Percentiles rank a stretch among this genome's conserved stretches.
phyloP scores from a whole-genome alignment of 2,113 vertebrate species.

The Numenius arquata region DNA sequence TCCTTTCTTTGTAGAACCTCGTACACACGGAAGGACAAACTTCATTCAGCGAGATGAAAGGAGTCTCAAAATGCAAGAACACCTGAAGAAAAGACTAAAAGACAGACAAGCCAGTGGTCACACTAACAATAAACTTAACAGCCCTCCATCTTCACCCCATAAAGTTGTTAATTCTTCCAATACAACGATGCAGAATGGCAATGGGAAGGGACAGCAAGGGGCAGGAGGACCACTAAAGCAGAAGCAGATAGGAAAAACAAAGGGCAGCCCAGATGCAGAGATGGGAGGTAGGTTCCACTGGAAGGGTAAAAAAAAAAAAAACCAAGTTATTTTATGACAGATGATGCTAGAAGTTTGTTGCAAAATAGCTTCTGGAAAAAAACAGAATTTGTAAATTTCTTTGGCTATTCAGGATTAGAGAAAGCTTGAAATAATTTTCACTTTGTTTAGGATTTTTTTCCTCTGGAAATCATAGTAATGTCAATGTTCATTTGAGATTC shows the following conservation, averaged over 20 bases:
- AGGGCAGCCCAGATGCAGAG: conserved; percentile 56
- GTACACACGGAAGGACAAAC: conserved; percentile 72
- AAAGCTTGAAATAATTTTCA: not conserved
- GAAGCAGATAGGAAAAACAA: conserved; percentile 70
- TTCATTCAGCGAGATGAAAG: conserved; percentile 76
- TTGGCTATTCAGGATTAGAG: not conserved
- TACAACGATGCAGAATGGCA: conserved; percentile 62
- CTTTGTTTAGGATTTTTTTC: not conserved
- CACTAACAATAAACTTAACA: conserved; percentile 67
- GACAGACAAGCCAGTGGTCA: conserved; percentile 68
- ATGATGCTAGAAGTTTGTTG: not conserved
- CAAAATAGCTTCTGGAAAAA: not conserved
- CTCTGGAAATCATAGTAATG: not conserved
- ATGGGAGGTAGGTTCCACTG: conserved; percentile 61
- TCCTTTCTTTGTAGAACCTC: conserved; percentile 62
- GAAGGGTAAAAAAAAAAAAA: not conserved
- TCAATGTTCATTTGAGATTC: not conserved
- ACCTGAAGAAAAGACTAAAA: conserved; percentile 78
- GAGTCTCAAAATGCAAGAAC: conserved; percentile 76
- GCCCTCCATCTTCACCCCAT: conserved; percentile 71
- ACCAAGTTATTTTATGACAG: not conserved
- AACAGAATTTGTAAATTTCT: not conserved
- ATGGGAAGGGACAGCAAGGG: conserved; percentile 66
- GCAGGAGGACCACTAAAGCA: conserved; percentile 62
- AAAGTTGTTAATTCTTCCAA: conserved; percentile 52